Percentiles rank a stretch among this genome's conserved stretches.
Conservation (phyloP, 1,140 invertebrate species). For the Drosophila melanogaster region Release_6_plus_ISO1_MT NT_037436.4:468501-469000, state of each 20-base stretch:
- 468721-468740: slow-evolving; percentile 23
- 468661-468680: slow-evolving; percentile 40
- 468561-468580: slow-evolving; percentile 13
- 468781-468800: slow-evolving; percentile 26
- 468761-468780: slow-evolving; percentile 72
- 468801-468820: slow-evolving; percentile 17
- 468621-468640: background rate
- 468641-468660: slow-evolving; percentile 17
- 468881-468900: slow-evolving; percentile 52
- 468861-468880: slow-evolving; percentile 25
- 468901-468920: slow-evolving; percentile 81
- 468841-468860: slow-evolving; percentile 22
- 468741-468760: slow-evolving; percentile 58
- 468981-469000: slow-evolving; percentile 37
- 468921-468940: slow-evolving; percentile 73
- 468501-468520: slow-evolving; percentile 45
- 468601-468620: slow-evolving; percentile 5
- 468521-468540: slow-evolving; percentile 38
- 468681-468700: slow-evolving; percentile 45
- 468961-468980: slow-evolving; percentile 16
- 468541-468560: slow-evolving; percentile 11
- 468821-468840: slow-evolving; percentile 54
- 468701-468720: slow-evolving; percentile 38
- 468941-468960: slow-evolving; percentile 34
- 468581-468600: slow-evolving; percentile 17